Evolutionary conservation across 2,113 vertebrate genomes (phyloP).

Genomic region (Planiliza haematocheilus): DNA sequence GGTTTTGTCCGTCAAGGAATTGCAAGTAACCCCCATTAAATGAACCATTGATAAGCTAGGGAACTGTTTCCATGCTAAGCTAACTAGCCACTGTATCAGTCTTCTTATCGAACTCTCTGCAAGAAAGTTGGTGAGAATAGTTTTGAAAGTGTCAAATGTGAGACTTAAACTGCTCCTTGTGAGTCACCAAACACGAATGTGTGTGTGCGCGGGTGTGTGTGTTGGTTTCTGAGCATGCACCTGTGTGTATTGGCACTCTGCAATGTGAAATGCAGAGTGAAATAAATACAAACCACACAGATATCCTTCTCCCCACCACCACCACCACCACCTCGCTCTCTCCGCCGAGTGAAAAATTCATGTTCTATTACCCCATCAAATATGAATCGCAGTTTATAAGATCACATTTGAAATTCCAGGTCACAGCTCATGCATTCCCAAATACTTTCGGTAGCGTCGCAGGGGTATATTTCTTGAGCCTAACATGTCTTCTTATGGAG

Average conservation of each 20-base stretch:
- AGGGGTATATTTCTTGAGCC: constrained; percentile 29
- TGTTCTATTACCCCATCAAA: constrained; percentile 75
- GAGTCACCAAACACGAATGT: not conserved
- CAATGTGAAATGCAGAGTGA: constrained; percentile 43
- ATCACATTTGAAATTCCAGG: constrained; percentile 70
- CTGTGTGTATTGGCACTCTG: constrained; percentile 11
- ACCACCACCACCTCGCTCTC: not conserved
- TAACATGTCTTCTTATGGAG: not conserved
- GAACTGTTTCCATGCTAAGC: no score
- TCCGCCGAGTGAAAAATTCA: constrained; percentile 66
- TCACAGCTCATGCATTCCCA: constrained; percentile 60
- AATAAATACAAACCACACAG: constrained; percentile 36
- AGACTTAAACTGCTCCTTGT: not conserved
- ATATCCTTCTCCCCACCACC: not conserved
- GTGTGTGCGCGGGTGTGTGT: constrained; percentile 9
- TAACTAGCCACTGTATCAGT: no score
- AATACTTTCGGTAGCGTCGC: constrained; percentile 20
- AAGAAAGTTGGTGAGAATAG: not conserved
- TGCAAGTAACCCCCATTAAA: no score
- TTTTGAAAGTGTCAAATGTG: constrained; percentile 1
- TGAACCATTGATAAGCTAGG: no score
- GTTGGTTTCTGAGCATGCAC: not conserved
- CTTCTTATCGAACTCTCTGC: no score
- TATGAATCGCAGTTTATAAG: constrained; percentile 76
- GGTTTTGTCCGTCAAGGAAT: no score